Conservation (phyloP, 1,140 invertebrate species). For the Dendroctonus ponderosae region DNA sequence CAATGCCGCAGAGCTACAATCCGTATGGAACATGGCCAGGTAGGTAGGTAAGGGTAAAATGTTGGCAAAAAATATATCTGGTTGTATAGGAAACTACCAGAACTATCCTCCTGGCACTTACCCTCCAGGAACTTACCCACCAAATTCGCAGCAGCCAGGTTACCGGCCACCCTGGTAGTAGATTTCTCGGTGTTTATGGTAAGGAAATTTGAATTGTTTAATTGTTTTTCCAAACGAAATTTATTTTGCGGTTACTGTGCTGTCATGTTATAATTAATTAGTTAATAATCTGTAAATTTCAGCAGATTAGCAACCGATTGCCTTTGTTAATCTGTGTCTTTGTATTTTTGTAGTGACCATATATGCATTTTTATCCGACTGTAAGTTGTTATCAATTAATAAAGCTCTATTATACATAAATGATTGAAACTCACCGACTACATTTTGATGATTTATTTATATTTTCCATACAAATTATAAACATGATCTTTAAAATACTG, state of each 20-base stretch:
- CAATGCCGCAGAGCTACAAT: conserved; percentile 82
- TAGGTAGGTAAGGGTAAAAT: conserved; percentile 46
- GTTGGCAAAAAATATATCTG: neutral
- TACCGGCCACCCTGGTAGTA: conserved; percentile 25
- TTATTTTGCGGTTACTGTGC: too few relatives aligned
- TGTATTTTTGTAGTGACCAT: too few relatives aligned
- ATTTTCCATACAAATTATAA: conserved; percentile 68
- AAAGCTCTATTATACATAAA: too few relatives aligned
- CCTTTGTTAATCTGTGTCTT: too few relatives aligned
- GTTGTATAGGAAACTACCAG: conserved; percentile 21
- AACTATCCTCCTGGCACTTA: conserved; percentile 30
- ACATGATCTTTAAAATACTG: conserved; percentile 68
- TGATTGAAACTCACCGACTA: too few relatives aligned
- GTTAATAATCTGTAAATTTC: too few relatives aligned
- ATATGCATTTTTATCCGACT: too few relatives aligned
- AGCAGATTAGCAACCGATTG: too few relatives aligned
- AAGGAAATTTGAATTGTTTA: neutral
- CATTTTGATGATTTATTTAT: conserved; percentile 53
- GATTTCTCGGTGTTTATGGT: neutral
- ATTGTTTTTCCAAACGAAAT: too few relatives aligned
- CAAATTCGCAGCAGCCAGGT: conserved; percentile 6
- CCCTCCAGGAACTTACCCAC: conserved; percentile 35
- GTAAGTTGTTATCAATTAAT: too few relatives aligned
- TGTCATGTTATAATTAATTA: too few relatives aligned
- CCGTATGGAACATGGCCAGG: conserved; percentile 77